Base-by-base conservation (phyloP, 2,888 invertebrate genomes). In the Phragmatobia fuliginosa region DNA sequence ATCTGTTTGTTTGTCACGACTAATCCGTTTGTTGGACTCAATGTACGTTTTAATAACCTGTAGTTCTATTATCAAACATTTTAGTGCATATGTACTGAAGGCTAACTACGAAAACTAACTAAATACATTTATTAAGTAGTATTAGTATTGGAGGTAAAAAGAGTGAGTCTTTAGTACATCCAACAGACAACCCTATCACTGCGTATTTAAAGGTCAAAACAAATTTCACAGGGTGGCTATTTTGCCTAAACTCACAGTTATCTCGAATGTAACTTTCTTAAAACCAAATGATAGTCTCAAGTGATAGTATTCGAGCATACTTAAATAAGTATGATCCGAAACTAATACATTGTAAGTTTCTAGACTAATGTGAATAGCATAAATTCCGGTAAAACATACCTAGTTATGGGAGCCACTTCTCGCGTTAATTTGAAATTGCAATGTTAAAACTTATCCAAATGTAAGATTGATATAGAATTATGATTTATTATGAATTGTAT, bases 1-100 rank as follows among this genome's bases (percentile, higher is more conserved):
- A 63, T 63, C 45, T 31, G 49, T 49, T 62, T 62, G 62, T 62
- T 49, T 49, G 41, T 63, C 45, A 21, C 1, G 32, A 49, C 45
- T 63, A 49, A 63, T 63, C 45, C 49, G 63, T 32, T 16, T 41
- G 21, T 33, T 11, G 41, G 21, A 21, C 36, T 38, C 36, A 28
- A 28, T 41, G 41, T 21, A n/a, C 45, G 18, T 1, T 16, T 38
- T 11, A 21, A 11, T 62, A 56, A 56, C 16, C 28, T n/a, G n/a
- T n/a, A n/a, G 28, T 56, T 16, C 16, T 28, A 56, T 16, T 56
- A 41, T 18, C 41, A 4, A 60, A n/a, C 59, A 60, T 33, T 0
- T 36, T 7, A 21, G 45, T 28, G 16, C 25, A 56, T 56, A 28
- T 11, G 28, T 28, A 56, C 52, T 1, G 1, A 56, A 0, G 11